These are phyloP conservation scores for Prunella strophiata DNA, from an alignment of 2,797 vertebrate species.

Conservation along the genomic window DNA sequence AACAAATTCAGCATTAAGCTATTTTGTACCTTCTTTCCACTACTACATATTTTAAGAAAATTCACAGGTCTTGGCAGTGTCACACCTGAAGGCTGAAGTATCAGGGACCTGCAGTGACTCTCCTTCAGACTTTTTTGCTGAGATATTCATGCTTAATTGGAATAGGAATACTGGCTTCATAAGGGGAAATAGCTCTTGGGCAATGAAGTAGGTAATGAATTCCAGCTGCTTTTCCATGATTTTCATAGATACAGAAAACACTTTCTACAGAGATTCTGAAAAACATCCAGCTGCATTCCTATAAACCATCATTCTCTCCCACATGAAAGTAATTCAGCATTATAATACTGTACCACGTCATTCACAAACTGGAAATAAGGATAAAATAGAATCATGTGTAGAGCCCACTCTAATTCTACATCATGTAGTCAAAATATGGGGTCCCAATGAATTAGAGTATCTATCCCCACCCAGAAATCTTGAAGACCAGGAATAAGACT, in stretches of 20 bases:
- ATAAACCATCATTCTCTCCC: neutral
- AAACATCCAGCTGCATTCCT: neutral
- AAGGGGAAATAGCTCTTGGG: neutral
- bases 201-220: neutral
- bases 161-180: neutral
- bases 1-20: neutral
- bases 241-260: neutral
- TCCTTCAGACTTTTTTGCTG: neutral
- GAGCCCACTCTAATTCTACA: neutral
- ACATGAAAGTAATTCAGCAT: neutral
- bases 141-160: neutral
- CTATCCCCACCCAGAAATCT: neutral
- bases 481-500: neutral
- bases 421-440: neutral
- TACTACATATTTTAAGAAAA: neutral
- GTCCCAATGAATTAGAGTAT: neutral
- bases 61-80: neutral
- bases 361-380: neutral
- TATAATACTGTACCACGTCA: neutral
- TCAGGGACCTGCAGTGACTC: neutral
- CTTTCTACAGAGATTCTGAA: neutral
- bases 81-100: neutral
- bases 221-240: neutral
- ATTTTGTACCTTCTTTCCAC: neutral
- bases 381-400: neutral